These are phyloP conservation scores for Cephus pulcher DNA, from an alignment of 2,888 invertebrate genomes.

Conservation along the genomic window DNA sequence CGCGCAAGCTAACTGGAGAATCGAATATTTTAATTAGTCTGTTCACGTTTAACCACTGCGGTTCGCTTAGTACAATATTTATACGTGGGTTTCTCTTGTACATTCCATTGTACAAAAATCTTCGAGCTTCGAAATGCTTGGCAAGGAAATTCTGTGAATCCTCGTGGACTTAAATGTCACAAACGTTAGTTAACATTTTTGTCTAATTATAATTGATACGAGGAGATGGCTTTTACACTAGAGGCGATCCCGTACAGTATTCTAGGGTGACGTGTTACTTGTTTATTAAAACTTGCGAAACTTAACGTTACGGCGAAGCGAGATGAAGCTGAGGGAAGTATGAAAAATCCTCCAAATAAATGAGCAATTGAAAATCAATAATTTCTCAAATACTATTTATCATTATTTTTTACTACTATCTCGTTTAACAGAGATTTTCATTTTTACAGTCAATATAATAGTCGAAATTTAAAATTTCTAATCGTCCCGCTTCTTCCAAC, in stretches of 20 bases:
- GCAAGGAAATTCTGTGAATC: background rate
- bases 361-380: background rate
- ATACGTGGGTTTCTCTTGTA: background rate
- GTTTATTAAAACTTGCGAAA: background rate
- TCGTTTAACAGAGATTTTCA: conserved; percentile 3
- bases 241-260: conserved; percentile 15
- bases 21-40: background rate
- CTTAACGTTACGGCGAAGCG: background rate
- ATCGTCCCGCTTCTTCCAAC: background rate
- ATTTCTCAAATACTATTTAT: background rate
- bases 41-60: background rate
- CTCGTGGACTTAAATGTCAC: background rate
- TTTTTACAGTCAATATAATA: conserved; percentile 3
- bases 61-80: too few relatives aligned
- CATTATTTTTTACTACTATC: background rate
- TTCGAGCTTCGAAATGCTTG: background rate
- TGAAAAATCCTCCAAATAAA: background rate
- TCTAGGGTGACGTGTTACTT: conserved; percentile 8
- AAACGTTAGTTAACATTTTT: background rate
- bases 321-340: background rate
- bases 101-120: background rate
- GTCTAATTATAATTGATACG: conserved; percentile 16
- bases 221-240: conserved; percentile 1
- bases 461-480: background rate
- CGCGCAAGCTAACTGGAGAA: background rate